A percentile compares a stretch with the other conserved stretches of the same genome.
These are phyloP conservation scores for Elephas maximus DNA, from an alignment of 2,113 vertebrate species.

Conservation along the genomic window DNA sequence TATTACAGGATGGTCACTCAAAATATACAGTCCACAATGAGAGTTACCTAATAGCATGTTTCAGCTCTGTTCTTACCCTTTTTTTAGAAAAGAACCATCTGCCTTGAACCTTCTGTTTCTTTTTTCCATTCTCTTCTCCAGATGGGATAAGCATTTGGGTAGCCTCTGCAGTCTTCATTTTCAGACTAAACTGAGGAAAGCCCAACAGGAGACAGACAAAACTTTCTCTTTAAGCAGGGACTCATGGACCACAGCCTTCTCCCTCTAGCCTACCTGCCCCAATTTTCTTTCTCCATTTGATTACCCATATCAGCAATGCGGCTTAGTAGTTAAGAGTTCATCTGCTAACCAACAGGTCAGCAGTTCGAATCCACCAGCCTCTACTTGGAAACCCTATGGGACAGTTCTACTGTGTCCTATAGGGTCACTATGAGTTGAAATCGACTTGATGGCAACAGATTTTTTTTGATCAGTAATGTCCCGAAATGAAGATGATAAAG, in stretches of 20 bases:
- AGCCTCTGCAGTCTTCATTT: neutral
- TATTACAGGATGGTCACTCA: neutral
- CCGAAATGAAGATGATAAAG: neutral
- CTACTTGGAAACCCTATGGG: too few relatives aligned
- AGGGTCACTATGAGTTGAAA: too few relatives aligned
- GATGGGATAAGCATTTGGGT: neutral
- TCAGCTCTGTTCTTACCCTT: neutral
- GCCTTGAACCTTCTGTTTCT: neutral
- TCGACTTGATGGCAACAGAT: too few relatives aligned
- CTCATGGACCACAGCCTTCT: neutral
- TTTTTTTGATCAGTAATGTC: neutral
- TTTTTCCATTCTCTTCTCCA: neutral
- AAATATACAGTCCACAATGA: neutral
- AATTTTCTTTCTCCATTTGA: neutral
- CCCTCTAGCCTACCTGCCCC: fast-evolving
- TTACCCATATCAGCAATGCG: neutral
- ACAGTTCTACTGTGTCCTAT: too few relatives aligned
- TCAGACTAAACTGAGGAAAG: neutral
- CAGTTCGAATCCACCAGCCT: too few relatives aligned
- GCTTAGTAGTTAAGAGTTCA: too few relatives aligned
- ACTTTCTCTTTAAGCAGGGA: neutral
- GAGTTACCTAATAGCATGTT: neutral
- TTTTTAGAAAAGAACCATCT: constrained; percentile 1
- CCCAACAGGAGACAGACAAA: neutral
- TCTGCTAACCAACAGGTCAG: too few relatives aligned